A percentile compares a stretch with the other conserved stretches of the same genome.
Conservation (phyloP, 2,888 invertebrate genomes). For the Pyrrhosoma nymphula region DNA sequence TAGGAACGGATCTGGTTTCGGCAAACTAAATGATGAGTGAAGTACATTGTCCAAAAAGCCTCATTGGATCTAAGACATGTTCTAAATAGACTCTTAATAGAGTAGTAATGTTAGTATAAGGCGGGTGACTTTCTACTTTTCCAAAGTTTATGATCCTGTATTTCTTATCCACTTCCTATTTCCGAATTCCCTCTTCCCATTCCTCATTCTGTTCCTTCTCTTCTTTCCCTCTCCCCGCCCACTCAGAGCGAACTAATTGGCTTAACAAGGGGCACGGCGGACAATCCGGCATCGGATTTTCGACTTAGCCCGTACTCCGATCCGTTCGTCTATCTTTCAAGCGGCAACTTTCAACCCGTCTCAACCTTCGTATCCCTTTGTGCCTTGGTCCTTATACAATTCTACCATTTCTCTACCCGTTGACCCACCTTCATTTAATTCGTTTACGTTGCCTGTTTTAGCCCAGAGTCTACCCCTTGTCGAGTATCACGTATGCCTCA, state of each 20-base stretch:
- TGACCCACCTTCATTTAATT: neutral
- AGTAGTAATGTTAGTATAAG: too few relatives aligned
- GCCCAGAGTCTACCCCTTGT: neutral
- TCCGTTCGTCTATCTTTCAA: constrained; percentile 41
- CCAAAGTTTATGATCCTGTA: too few relatives aligned
- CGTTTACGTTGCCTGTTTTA: neutral
- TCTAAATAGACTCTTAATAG: too few relatives aligned
- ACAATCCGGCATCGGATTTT: constrained; percentile 47
- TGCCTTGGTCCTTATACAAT: neutral
- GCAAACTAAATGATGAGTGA: too few relatives aligned
- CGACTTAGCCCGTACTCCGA: constrained; percentile 1
- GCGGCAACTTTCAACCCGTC: neutral
- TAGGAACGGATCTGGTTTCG: too few relatives aligned
- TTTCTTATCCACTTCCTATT: neutral
- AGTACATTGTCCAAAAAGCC: too few relatives aligned
- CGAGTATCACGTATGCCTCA: neutral
- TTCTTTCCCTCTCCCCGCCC: neutral
- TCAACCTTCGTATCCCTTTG: neutral
- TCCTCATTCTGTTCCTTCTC: neutral
- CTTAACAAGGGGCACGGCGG: constrained; percentile 48
- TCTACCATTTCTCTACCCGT: neutral
- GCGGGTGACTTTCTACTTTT: too few relatives aligned
- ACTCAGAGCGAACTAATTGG: constrained; percentile 18
- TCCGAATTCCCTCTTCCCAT: neutral
- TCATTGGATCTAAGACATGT: too few relatives aligned